phyloP scores from a whole-genome alignment of 2,113 vertebrate species.

The Ceyx cyanopectus region DNA sequence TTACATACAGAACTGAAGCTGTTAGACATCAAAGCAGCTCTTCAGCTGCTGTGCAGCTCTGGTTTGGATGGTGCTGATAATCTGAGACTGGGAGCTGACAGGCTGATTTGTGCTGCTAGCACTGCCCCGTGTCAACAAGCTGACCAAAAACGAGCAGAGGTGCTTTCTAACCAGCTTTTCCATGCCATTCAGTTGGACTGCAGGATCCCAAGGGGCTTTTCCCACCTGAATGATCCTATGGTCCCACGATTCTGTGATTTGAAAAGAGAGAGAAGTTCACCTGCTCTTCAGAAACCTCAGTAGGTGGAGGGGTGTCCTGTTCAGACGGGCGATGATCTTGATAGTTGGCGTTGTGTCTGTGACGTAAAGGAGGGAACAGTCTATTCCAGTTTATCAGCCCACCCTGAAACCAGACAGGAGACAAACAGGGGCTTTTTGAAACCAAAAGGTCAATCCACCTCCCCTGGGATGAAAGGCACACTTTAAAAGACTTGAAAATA shows the following conservation, averaged over 20 bases:
- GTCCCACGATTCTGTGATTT: neutral
- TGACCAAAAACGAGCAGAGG: neutral
- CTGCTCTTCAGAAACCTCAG: slow-evolving; percentile 92
- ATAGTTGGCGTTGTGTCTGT: slow-evolving; percentile 80
- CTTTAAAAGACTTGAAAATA: neutral
- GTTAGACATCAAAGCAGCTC: neutral
- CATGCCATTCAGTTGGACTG: neutral
- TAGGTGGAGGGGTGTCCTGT: slow-evolving; percentile 77
- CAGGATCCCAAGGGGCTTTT: too few species aligned
- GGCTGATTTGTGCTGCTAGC: neutral
- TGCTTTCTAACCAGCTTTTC: neutral
- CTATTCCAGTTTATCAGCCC: slow-evolving; percentile 92
- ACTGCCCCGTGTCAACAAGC: neutral
- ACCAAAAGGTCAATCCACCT: neutral
- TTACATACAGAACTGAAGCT: neutral
- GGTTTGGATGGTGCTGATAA: neutral
- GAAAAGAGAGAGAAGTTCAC: slow-evolving; percentile 67
- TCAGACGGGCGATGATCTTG: slow-evolving; percentile 73
- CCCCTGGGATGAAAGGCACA: neutral
- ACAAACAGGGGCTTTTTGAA: neutral
- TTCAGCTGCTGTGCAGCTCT: neutral
- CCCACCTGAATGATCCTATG: too few species aligned
- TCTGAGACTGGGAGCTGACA: neutral
- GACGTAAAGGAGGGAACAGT: slow-evolving; percentile 89
- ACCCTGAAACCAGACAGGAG: slow-evolving; percentile 74